Evolutionary conservation across 2,113 vertebrate species (phyloP).

Genomic region (Mixornis gularis): DNA sequence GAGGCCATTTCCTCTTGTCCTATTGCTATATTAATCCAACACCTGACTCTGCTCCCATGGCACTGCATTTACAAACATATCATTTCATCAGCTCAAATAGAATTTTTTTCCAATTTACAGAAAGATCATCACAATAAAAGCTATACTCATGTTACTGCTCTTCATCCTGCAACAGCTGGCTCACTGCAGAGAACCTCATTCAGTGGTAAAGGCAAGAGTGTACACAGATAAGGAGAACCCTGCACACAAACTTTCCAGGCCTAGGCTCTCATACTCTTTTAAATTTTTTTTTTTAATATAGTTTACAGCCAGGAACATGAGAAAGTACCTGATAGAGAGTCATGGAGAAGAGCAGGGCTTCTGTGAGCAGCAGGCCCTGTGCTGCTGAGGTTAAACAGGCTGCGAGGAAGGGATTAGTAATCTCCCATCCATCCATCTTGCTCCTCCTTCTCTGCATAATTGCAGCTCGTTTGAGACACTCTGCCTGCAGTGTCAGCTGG

Average conservation of each 20-base stretch:
- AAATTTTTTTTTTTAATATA: not conserved
- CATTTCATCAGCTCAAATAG: not conserved
- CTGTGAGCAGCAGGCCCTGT: not conserved
- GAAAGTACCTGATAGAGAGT: not conserved
- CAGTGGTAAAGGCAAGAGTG: not conserved
- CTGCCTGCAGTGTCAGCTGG: not conserved
- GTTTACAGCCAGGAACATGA: not conserved
- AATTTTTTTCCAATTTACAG: not conserved
- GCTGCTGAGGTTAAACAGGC: not conserved
- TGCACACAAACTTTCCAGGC: not conserved
- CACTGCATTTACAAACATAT: not conserved
- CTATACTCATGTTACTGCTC: not conserved
- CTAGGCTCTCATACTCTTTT: not conserved
- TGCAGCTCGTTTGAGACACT: not conserved
- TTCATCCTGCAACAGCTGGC: not conserved
- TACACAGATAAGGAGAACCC: not conserved
- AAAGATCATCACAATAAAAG: not conserved
- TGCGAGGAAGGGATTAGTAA: not conserved
- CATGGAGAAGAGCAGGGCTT: not conserved
- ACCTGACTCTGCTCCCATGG: not conserved
- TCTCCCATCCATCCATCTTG: not conserved
- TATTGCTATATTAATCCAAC: not conserved
- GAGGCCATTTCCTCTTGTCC: constrained; percentile 7
- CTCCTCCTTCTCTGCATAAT: not conserved
- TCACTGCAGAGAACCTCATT: not conserved